Evolutionary conservation across 2,888 invertebrate genomes (phyloP).

Genomic region (Trachelus iudaicus): DNA sequence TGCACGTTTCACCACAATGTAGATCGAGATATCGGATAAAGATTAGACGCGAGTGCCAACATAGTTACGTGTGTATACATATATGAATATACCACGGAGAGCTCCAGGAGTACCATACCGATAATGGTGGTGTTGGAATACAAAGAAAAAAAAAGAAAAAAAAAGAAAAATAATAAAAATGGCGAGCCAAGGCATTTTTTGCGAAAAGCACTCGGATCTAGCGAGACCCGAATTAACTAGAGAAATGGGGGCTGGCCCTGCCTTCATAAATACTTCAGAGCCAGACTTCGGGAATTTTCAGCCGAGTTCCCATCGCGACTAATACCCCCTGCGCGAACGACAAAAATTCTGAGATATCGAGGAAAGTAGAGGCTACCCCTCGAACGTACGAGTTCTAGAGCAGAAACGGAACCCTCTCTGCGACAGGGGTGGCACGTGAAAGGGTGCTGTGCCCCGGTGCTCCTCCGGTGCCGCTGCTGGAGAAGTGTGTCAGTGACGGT

Average conservation of each 20-base stretch:
- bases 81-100: background rate
- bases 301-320: constrained; percentile 43
- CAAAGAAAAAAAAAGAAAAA: constrained; percentile 15
- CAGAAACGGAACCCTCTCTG: background rate
- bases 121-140: background rate
- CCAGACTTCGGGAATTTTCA: constrained; percentile 54
- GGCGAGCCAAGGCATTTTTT: constrained; percentile 23
- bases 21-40: constrained; percentile 50
- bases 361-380: background rate
- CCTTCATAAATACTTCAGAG: constrained; percentile 58
- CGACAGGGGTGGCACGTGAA: background rate
- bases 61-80: background rate
- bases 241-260: constrained; percentile 27
- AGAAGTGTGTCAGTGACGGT: constrained; percentile 35
- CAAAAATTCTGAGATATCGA: constrained; percentile 34
- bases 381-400: background rate
- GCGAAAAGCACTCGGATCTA: constrained; percentile 16
- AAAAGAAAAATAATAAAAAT: constrained; percentile 8
- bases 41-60: constrained; percentile 37
- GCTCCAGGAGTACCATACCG: background rate
- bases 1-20: constrained; percentile 37
- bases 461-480: constrained; percentile 2
- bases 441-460: background rate
- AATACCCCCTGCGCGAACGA: constrained; percentile 29
- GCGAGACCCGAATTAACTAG: constrained; percentile 34